Percentiles rank a stretch among this genome's conserved stretches.
Evolutionary conservation across 2,113 vertebrate species (phyloP).

Genomic region (Poeciliopsis turrubarensis): DNA sequence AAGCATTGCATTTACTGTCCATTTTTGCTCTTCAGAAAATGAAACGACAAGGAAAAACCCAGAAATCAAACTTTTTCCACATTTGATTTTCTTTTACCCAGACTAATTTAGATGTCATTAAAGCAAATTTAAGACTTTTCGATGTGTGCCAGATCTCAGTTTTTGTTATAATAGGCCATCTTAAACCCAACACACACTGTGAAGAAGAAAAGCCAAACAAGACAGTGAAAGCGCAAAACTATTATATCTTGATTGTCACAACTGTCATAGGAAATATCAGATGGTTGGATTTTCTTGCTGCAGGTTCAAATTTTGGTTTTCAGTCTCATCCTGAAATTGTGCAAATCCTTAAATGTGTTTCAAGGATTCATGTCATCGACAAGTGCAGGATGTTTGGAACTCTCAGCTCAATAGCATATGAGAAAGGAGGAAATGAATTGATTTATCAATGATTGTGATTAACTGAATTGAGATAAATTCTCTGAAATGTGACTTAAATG

Average conservation of each 20-base stretch:
- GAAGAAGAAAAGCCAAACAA: too few relatives aligned
- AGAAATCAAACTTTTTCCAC: too few relatives aligned
- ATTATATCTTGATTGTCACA: neutral
- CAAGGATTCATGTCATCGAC: neutral
- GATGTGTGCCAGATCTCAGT: too few relatives aligned
- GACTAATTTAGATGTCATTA: too few relatives aligned
- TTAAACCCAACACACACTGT: too few relatives aligned
- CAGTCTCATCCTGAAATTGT: neutral
- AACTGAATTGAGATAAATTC: neutral
- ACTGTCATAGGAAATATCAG: neutral
- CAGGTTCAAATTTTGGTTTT: too few relatives aligned
- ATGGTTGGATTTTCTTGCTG: neutral
- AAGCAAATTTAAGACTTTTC: too few relatives aligned
- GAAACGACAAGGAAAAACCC: too few relatives aligned
- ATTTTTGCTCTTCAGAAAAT: too few relatives aligned
- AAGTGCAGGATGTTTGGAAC: neutral
- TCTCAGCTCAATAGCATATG: neutral
- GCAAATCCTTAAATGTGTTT: neutral
- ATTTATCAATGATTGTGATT: neutral
- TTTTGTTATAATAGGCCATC: too few relatives aligned
- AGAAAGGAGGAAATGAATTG: neutral
- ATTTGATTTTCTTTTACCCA: too few relatives aligned
- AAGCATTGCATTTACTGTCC: too few relatives aligned
- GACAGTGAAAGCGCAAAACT: neutral
- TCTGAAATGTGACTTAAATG: neutral